A percentile compares a stretch with the other conserved stretches of the same genome.
These are phyloP conservation scores for Theretra japonica DNA, from an alignment of 2,888 invertebrate species.

Conservation along the genomic window DNA sequence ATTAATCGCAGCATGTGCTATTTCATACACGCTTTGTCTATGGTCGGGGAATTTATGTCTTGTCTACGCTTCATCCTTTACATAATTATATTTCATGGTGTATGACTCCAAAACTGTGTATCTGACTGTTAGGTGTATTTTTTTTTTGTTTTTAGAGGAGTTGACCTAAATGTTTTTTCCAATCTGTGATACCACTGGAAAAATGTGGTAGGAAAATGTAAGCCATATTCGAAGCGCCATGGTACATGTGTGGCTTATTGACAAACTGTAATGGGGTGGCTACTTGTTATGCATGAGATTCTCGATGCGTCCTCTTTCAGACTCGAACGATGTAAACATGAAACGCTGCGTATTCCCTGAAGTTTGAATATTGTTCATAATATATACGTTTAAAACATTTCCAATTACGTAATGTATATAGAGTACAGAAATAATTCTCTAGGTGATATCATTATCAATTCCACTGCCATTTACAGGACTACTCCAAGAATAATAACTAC, in stretches of 20 bases:
- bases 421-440: background rate
- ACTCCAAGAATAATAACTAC: too few species aligned
- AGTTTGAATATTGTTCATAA: background rate
- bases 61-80: background rate
- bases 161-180: background rate
- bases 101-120: too few species aligned
- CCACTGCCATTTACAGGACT: too few species aligned
- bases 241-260: background rate
- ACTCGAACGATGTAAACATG: background rate
- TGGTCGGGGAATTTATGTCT: background rate
- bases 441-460: background rate
- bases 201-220: background rate
- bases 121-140: too few species aligned
- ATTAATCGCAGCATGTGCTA: conserved; percentile 51
- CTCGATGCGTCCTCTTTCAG: background rate
- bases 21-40: conserved; percentile 7
- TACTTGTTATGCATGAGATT: conserved; percentile 20
- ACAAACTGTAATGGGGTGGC: conserved; percentile 7
- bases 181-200: background rate
- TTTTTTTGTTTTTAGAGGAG: too few species aligned
- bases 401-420: background rate
- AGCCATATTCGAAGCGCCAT: too few species aligned
- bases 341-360: background rate
- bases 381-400: background rate
- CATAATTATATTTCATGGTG: too few species aligned